phyloP scores from a whole-genome alignment of 2,113 vertebrate genomes.

The Phainopepla nitens region DNA sequence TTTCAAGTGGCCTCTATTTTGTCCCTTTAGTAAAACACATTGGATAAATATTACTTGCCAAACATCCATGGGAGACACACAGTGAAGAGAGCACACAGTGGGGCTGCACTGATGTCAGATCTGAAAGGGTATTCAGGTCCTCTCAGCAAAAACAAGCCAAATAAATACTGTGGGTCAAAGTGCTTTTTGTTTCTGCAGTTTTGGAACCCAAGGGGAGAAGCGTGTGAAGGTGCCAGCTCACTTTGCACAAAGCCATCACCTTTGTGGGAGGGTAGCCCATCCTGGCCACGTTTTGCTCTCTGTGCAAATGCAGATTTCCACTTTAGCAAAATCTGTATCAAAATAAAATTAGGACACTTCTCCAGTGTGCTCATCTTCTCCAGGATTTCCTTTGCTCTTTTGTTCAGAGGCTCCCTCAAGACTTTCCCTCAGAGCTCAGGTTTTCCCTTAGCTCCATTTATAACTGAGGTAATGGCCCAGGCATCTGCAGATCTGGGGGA shows the following conservation, averaged over 20 bases:
- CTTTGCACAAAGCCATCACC: neutral
- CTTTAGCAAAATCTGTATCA: neutral
- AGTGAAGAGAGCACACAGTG: neutral
- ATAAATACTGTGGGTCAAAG: neutral
- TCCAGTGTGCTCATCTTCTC: neutral
- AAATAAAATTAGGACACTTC: neutral
- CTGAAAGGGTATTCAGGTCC: neutral
- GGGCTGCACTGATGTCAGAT: neutral
- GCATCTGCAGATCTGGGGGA: neutral
- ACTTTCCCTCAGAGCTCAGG: neutral
- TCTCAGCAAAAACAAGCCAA: neutral
- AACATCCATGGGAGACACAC: rapidly evolving
- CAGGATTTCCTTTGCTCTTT: neutral
- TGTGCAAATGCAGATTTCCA: neutral
- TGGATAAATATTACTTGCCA: neutral
- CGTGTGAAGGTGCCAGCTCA: rapidly evolving
- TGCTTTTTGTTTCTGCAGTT: neutral
- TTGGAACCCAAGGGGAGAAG: neutral
- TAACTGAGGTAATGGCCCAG: neutral
- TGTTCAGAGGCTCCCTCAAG: neutral
- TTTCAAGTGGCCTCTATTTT: neutral
- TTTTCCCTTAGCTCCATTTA: neutral
- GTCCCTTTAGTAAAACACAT: neutral
- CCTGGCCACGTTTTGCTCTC: neutral
- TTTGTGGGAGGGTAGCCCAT: neutral